Base-by-base conservation (phyloP, 1,140 invertebrate species). In the Pissodes strobi region DNA sequence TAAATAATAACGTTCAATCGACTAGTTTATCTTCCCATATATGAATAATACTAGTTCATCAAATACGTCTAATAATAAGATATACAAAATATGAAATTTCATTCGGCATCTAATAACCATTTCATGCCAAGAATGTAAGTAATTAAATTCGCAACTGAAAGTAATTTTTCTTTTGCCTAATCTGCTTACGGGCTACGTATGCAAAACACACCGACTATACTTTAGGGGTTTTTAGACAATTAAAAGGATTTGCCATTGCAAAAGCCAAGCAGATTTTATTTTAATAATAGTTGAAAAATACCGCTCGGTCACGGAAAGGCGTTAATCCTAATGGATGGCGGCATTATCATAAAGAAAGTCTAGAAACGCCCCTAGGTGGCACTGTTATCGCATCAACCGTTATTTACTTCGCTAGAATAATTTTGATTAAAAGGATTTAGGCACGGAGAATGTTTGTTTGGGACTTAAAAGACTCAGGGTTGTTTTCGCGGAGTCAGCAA, bases 341-440 rank as follows among this genome's bases (percentile, higher is more conserved):
- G 58, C 17, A 61, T 61, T 61, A 61, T 37, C 58, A 61, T 61
- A 61, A 61, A 51, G 58, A 51, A 61, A 61, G 58, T 61, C 58
- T 49, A 43, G 46, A 51, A 61, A 61, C 17, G 58, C 45, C 58
- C 58, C 27, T 49, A 41, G 58, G 58, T 61, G 58, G 43, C 58
- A 51, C 58, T 19, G 45, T 61, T 49, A 61, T 61, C 58, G 58
- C 58, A 37, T 39, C 58, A 18, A n/a, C 13, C 58, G 58, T 58
- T 61, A 61, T 61, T 61, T 61, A 61, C 43, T 51, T 61, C 58
- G 58, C 48, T 48, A 45, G 58, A 61, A 43, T 61, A 61, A 61
- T 61, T 61, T 51, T 61, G 45, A 61, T 61, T 61, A 61, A 51
- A 18, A 49, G 46, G 45, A 39, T 61, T 61, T 61, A 51, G 22